A percentile compares a stretch with the other conserved stretches of the same genome.
phyloP scores from a whole-genome alignment of 1,140 invertebrate genomes.

The Lethrus apterus region DNA sequence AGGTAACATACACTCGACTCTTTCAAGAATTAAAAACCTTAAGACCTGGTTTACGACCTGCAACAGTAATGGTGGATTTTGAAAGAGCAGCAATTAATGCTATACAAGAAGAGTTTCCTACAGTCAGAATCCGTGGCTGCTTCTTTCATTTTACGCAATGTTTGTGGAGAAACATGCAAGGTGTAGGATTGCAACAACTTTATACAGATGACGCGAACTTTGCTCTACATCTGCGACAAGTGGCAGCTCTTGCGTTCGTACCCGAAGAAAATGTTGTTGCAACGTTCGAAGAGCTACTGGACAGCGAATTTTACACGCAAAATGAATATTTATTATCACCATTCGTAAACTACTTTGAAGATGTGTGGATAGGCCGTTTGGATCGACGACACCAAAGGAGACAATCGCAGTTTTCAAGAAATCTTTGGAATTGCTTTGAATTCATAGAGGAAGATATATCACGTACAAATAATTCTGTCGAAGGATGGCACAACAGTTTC shows the following conservation, averaged over 20 bases:
- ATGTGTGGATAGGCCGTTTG: constrained; percentile 9
- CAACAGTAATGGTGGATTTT: constrained; percentile 5
- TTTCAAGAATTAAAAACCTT: constrained; percentile 4
- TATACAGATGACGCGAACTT: constrained; percentile 3
- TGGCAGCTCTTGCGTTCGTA: constrained; percentile 2
- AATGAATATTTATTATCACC: constrained; percentile 2
- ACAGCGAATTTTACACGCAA: constrained; percentile 10
- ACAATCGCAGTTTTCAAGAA: constrained; percentile 1
- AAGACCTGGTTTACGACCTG: constrained; percentile 11
- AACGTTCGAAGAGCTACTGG: constrained; percentile 6
- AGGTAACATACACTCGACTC: too few species aligned
- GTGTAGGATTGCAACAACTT: not conserved
- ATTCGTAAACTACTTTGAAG: constrained; percentile 6
- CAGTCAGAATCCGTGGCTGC: constrained; percentile 3
- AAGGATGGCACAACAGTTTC: constrained; percentile 11
- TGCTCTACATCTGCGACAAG: not conserved
- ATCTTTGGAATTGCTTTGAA: constrained; percentile 7
- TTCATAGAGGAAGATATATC: not conserved
- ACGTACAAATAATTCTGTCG: constrained; percentile 6
- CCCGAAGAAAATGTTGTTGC: constrained; percentile 7
- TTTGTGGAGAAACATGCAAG: constrained; percentile 12
- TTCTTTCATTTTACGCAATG: constrained; percentile 11
- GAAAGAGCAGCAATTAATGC: constrained; percentile 11
- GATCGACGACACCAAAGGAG: constrained; percentile 10
- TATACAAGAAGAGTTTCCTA: constrained; percentile 1